These are phyloP conservation scores for Tragulus kanchil DNA, from an alignment of 2,113 vertebrate genomes.

Conservation along the genomic window DNA sequence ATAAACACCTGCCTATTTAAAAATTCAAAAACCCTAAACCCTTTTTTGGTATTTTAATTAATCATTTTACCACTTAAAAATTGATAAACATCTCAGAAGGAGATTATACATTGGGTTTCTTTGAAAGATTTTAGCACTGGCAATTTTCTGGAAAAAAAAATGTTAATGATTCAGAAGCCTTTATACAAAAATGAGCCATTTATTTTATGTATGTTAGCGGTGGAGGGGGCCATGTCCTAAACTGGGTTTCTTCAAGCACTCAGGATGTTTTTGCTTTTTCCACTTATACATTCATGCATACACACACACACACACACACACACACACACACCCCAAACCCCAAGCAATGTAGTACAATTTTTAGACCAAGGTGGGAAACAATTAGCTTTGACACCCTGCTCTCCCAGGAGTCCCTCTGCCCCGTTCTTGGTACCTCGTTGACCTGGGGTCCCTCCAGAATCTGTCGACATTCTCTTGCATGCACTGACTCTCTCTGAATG, in stretches of 20 bases:
- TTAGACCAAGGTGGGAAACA: background rate
- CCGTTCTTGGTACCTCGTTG: accelerated
- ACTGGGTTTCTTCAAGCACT: background rate
- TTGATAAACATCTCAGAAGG: background rate
- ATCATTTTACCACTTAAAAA: background rate
- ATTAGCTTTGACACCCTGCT: background rate
- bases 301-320: background rate
- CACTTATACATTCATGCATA: background rate
- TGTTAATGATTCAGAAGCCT: conserved; percentile 3
- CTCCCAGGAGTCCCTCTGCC: background rate
- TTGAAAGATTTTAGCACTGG: background rate
- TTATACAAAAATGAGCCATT: background rate
- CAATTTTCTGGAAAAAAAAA: background rate
- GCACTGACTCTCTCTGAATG: background rate
- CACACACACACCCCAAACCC: background rate
- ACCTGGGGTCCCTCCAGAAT: background rate
- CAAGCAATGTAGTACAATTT: background rate
- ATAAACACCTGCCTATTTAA: background rate
- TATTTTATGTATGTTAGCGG: background rate
- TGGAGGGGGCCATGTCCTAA: background rate
- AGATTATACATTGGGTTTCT: background rate
- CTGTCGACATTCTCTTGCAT: background rate
- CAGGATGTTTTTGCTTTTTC: background rate
- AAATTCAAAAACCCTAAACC: conserved; percentile 7
- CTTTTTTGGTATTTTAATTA: background rate